A percentile compares a stretch with the other conserved stretches of the same genome.
These are phyloP conservation scores for Trilocha varians DNA, from an alignment of 2,888 invertebrate species.

Conservation along the genomic window DNA sequence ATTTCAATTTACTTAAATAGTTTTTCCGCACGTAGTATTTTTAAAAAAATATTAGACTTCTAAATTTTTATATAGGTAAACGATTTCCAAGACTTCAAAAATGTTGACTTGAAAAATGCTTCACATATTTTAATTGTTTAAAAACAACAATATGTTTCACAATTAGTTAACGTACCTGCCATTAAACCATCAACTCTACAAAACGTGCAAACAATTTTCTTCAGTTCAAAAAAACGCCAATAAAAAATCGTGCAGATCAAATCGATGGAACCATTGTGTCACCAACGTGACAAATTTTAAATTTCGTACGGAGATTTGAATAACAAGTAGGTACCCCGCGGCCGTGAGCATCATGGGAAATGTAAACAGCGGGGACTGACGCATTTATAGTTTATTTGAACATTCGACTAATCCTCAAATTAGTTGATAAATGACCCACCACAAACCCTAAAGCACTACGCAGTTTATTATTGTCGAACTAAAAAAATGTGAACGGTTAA, in stretches of 20 bases:
- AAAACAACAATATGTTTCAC: too few species aligned
- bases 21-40: too few species aligned
- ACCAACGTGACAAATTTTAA: conserved; percentile 49
- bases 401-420: conserved; percentile 50
- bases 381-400: conserved; percentile 14
- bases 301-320: conserved; percentile 59
- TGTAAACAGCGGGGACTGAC: conserved; percentile 49
- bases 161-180: too few species aligned
- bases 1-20: too few species aligned
- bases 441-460: too few species aligned
- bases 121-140: too few species aligned
- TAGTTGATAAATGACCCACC: conserved; percentile 46
- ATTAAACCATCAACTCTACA: neutral
- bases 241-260: conserved; percentile 37
- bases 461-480: too few species aligned
- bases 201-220: neutral
- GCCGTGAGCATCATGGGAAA: conserved; percentile 54
- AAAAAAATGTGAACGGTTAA: too few species aligned
- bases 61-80: too few species aligned
- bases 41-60: too few species aligned
- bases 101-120: too few species aligned
- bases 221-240: conserved; percentile 7
- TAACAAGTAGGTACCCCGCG: conserved; percentile 49
- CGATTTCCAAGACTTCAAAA: too few species aligned
- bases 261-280: conserved; percentile 33